Evolutionary conservation across 1,140 invertebrate genomes (phyloP).

Genomic region (Megathymus violae): DNA sequence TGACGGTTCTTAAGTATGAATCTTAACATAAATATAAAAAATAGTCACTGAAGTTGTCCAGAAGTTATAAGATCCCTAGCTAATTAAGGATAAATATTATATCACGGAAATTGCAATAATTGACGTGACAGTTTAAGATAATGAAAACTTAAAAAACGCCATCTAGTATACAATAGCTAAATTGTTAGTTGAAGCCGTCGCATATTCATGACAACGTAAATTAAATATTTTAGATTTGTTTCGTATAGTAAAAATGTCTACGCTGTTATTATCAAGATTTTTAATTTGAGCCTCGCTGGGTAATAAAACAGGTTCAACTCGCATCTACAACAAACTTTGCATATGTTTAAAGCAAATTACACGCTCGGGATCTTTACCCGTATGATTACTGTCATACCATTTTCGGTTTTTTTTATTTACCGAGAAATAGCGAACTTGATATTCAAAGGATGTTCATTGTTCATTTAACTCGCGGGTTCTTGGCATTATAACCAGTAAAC

Average conservation of each 20-base stretch:
- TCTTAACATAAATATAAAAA: too few relatives aligned
- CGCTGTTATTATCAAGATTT: neutral
- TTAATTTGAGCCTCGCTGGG: conserved; percentile 1
- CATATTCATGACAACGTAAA: too few relatives aligned
- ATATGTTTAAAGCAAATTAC: conserved; percentile 1
- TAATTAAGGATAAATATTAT: too few relatives aligned
- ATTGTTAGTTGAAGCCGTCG: too few relatives aligned
- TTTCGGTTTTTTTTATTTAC: neutral
- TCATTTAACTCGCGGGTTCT: neutral
- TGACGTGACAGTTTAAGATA: too few relatives aligned
- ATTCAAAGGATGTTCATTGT: neutral
- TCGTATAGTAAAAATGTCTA: neutral
- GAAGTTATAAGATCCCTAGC: too few relatives aligned
- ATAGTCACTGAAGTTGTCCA: too few relatives aligned
- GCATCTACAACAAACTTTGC: neutral
- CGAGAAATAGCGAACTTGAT: neutral
- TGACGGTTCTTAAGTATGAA: too few relatives aligned
- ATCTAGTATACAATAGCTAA: conserved; percentile 2
- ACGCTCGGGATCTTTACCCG: neutral
- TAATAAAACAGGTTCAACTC: conserved; percentile 1
- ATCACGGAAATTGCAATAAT: too few relatives aligned
- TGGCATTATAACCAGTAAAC: neutral
- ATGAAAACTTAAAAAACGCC: conserved; percentile 13
- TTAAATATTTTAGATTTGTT: neutral
- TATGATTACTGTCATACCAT: neutral